These are phyloP conservation scores for Bimastos eiseni DNA, from an alignment of 2,888 invertebrate genomes.

Conservation along the genomic window DNA sequence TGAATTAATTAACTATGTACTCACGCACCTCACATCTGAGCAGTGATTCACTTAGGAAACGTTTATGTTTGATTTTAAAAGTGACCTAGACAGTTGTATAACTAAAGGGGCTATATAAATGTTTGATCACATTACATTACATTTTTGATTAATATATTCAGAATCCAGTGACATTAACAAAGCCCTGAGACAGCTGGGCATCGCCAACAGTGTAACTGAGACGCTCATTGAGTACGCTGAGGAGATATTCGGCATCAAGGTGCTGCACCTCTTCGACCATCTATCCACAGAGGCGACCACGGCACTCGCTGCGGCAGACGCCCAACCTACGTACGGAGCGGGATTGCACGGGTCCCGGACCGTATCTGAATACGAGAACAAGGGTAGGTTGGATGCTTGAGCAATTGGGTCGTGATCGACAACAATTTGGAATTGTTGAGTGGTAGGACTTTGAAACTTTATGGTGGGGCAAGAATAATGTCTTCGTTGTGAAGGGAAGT, in stretches of 20 bases:
- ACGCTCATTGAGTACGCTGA: neutral
- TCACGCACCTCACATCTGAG: too few relatives aligned
- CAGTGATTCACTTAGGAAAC: too few relatives aligned
- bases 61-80: too few relatives aligned
- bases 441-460: too few relatives aligned
- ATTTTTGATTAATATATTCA: neutral
- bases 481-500: too few relatives aligned
- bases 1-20: too few relatives aligned
- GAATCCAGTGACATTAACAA: neutral
- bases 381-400: neutral
- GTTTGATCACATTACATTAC: too few relatives aligned
- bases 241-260: neutral
- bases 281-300: neutral
- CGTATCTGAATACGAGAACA: neutral
- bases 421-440: too few relatives aligned
- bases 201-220: slow-evolving; percentile 15
- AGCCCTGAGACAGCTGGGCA: neutral
- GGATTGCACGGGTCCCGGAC: neutral
- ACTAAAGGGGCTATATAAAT: too few relatives aligned
- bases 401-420: neutral
- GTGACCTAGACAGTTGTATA: too few relatives aligned
- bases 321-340: neutral
- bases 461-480: too few relatives aligned
- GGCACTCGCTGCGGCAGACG: neutral
- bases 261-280: neutral